These are phyloP conservation scores for Lamellibrachia columna DNA, from an alignment of 2,888 invertebrate genomes.

Conservation along the genomic window DNA sequence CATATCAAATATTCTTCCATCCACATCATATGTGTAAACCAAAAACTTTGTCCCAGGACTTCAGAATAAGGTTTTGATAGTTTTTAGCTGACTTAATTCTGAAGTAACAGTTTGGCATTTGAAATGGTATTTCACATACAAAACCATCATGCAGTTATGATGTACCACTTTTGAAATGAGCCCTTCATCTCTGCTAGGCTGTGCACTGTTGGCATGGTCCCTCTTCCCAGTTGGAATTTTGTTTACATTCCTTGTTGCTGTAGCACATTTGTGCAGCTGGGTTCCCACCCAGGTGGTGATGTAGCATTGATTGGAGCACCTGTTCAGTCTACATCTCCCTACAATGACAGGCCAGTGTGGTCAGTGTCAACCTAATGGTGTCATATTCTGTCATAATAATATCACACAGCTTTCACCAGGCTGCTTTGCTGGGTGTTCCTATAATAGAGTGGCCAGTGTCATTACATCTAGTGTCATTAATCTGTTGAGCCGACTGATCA, in stretches of 20 bases:
- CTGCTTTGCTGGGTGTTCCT: neutral
- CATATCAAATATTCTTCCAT: neutral
- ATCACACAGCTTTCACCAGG: neutral
- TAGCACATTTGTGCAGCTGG: neutral
- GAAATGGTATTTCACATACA: neutral
- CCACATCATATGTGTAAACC: neutral
- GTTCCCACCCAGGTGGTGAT: neutral
- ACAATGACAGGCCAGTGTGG: neutral
- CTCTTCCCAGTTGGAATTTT: neutral
- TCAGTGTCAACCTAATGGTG: neutral
- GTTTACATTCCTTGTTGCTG: neutral
- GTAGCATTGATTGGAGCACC: neutral
- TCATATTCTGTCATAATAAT: neutral
- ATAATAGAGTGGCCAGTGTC: neutral
- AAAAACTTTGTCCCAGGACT: neutral
- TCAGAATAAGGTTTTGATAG: too few relatives aligned
- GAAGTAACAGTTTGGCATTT: neutral
- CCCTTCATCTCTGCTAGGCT: neutral
- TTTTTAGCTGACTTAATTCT: too few relatives aligned
- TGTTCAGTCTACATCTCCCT: neutral
- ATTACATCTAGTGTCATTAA: neutral
- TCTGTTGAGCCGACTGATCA: neutral
- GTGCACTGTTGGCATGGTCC: neutral
- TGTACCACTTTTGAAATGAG: neutral
- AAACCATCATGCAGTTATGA: neutral